phyloP scores from a whole-genome alignment of 2,888 invertebrate genomes.

The Acleris sparsana region DNA sequence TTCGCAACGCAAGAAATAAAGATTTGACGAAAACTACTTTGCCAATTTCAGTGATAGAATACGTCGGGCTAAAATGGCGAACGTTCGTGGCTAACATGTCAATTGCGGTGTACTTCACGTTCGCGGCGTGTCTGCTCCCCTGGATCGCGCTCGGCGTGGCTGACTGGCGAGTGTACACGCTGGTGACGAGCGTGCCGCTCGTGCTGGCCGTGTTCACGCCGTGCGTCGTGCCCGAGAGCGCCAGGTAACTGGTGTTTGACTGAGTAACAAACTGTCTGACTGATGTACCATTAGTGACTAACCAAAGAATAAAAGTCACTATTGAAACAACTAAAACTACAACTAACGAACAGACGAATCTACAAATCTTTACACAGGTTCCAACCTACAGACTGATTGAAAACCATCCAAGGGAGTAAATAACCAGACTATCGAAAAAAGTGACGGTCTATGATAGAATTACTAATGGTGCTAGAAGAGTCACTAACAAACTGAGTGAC shows the following conservation, averaged over 20 bases:
- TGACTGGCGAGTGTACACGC: conserved; percentile 90
- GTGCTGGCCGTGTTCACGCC: conserved; percentile 88
- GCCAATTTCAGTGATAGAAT: conserved; percentile 88
- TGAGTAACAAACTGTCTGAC: too few relatives aligned
- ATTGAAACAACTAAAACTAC: too few relatives aligned
- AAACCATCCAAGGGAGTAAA: too few relatives aligned
- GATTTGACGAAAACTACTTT: not conserved
- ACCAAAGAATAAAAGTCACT: too few relatives aligned
- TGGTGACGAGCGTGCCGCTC: conserved; percentile 90
- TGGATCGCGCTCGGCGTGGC: conserved; percentile 92
- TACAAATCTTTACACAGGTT: too few relatives aligned
- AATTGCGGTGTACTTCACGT: conserved; percentile 93
- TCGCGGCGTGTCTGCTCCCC: conserved; percentile 91
- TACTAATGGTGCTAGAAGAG: too few relatives aligned
- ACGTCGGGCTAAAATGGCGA: conserved; percentile 94
- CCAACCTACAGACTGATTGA: too few relatives aligned
- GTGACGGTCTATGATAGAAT: too few relatives aligned
- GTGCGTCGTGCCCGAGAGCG: conserved; percentile 92
- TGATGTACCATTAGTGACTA: too few relatives aligned
- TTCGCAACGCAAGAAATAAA: not conserved
- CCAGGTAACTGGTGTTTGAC: conserved; percentile 79
- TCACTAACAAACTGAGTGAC: too few relatives aligned
- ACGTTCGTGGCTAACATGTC: conserved; percentile 96
- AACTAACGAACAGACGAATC: too few relatives aligned
- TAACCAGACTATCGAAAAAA: too few relatives aligned